phyloP scores from a whole-genome alignment of 2,888 invertebrate genomes.

The Leptinotarsa haldemani region DNA sequence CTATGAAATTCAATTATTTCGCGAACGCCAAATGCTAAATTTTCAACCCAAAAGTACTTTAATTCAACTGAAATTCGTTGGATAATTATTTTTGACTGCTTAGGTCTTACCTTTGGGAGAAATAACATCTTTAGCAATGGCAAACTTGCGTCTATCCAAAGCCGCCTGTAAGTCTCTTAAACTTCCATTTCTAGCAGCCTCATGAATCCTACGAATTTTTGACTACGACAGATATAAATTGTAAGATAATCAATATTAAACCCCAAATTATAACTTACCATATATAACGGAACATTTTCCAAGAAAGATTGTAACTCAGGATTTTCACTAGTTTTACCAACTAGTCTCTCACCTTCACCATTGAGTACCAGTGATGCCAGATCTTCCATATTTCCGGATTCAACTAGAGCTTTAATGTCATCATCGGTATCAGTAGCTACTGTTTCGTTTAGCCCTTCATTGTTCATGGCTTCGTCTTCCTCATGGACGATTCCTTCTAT shows the following conservation, averaged over 20 bases:
- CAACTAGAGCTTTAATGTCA: slow-evolving; percentile 74
- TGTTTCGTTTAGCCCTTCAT: slow-evolving; percentile 67
- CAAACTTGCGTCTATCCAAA: slow-evolving; percentile 89
- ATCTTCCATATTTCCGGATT: slow-evolving; percentile 87
- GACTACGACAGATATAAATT: slow-evolving; percentile 68
- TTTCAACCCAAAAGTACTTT: no score
- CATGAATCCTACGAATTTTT: slow-evolving; percentile 90
- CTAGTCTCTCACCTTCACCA: slow-evolving; percentile 84
- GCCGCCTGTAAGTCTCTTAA: slow-evolving; percentile 86
- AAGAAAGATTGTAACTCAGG: slow-evolving; percentile 88
- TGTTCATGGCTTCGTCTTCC: slow-evolving; percentile 65
- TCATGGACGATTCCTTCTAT: slow-evolving; percentile 66
- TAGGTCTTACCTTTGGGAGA: slow-evolving; percentile 71
- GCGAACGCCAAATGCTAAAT: no score
- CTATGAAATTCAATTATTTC: no score
- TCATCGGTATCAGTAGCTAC: slow-evolving; percentile 69
- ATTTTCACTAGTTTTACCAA: slow-evolving; percentile 77
- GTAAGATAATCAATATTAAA: not conserved
- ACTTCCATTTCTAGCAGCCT: slow-evolving; percentile 86
- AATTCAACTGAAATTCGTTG: no score
- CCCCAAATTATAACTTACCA: slow-evolving; percentile 69
- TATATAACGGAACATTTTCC: slow-evolving; percentile 87
- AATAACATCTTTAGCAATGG: slow-evolving; percentile 85
- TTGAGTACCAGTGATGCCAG: slow-evolving; percentile 89
- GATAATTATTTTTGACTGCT: no score